Evolutionary conservation across 2,888 invertebrate genomes (phyloP).

Genomic region (Platycheirus albimanus): DNA sequence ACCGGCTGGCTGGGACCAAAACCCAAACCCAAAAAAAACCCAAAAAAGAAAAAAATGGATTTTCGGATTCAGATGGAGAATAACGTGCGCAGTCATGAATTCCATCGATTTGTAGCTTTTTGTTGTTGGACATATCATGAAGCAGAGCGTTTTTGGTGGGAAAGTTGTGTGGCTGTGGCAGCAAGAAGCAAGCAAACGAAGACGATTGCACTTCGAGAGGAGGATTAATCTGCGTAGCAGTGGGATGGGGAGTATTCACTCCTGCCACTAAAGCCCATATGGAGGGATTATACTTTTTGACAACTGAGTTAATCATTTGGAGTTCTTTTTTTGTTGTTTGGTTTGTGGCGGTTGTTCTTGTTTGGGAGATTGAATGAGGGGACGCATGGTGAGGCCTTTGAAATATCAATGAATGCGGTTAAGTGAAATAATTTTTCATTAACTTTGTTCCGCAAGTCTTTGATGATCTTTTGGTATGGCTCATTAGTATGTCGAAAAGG

Average conservation of each 20-base stretch:
- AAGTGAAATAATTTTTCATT: constrained; percentile 74
- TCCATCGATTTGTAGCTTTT: constrained; percentile 74
- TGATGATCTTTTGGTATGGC: constrained; percentile 46
- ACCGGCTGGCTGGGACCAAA: constrained; percentile 27
- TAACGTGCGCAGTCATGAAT: constrained; percentile 73
- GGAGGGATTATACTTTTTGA: constrained; percentile 68
- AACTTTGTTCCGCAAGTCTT: constrained; percentile 64
- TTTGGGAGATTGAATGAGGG: constrained; percentile 41
- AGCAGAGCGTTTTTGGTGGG: constrained; percentile 48
- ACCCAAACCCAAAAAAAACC: constrained; percentile 32
- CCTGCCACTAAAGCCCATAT: constrained; percentile 50
- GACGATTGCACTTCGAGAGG: constrained; percentile 42
- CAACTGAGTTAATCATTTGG: constrained; percentile 72
- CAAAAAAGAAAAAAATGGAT: constrained; percentile 61
- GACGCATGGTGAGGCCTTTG: constrained; percentile 45
- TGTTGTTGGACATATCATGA: constrained; percentile 51
- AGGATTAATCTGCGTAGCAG: constrained; percentile 61
- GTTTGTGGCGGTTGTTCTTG: constrained; percentile 1
- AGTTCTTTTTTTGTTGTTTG: constrained; percentile 14
- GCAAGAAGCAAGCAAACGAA: constrained; percentile 48
- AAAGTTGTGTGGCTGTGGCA: constrained; percentile 59
- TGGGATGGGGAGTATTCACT: constrained; percentile 54
- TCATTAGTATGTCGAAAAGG: constrained; percentile 65
- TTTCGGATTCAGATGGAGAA: constrained; percentile 60
- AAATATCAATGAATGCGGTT: constrained; percentile 69